Conservation (phyloP, 2,113 vertebrate genomes). For the Bubalus kerabau region DNA sequence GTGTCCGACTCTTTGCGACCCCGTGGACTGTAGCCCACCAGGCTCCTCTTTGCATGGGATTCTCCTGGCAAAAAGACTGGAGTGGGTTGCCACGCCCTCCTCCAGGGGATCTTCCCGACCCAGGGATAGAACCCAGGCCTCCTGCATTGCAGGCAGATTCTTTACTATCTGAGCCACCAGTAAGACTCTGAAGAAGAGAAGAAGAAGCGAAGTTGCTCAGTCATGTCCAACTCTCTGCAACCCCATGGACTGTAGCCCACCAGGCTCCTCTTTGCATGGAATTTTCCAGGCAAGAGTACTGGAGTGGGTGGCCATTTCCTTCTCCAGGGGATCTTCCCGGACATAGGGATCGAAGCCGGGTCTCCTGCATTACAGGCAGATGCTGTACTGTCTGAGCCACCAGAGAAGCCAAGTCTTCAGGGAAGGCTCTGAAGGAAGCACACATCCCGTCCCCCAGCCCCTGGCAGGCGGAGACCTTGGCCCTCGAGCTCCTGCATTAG, state of each 20-base stretch:
- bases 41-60: too few species aligned
- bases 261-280: background rate
- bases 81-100: too few species aligned
- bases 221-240: background rate
- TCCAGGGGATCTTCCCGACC: too few species aligned
- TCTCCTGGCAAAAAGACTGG: too few species aligned
- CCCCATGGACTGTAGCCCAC: background rate
- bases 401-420: background rate
- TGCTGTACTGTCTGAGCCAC: background rate
- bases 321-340: background rate
- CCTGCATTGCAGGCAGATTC: too few species aligned
- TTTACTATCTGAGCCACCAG: background rate
- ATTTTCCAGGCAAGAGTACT: background rate
- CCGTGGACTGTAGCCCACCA: too few species aligned
- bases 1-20: too few species aligned
- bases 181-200: background rate
- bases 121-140: too few species aligned
- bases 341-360: accelerated
- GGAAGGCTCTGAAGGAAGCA: background rate
- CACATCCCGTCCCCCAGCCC: accelerated
- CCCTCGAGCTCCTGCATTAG: accelerated
- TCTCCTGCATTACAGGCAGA: background rate
- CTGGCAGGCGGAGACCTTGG: background rate
- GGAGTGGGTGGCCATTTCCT: background rate
- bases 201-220: background rate